Evolutionary conservation across 2,888 invertebrate species (phyloP).

Genomic region (Sclerodermus sp.): DNA sequence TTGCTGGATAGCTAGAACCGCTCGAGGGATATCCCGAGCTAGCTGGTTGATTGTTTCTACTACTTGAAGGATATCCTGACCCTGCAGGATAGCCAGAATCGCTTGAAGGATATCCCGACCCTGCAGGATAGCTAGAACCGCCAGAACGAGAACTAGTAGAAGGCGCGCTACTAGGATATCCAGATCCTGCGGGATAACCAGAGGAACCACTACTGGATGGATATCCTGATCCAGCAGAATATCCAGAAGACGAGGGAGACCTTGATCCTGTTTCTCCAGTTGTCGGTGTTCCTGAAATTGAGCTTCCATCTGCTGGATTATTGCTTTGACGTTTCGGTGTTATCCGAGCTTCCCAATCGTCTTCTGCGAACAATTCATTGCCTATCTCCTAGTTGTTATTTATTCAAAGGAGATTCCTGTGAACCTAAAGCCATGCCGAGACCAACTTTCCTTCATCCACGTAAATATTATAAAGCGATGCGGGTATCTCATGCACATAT

Average conservation of each 20-base stretch:
- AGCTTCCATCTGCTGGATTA: slow-evolving; percentile 3
- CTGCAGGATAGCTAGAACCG: slow-evolving; percentile 9
- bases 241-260: slow-evolving; percentile 12
- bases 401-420: slow-evolving; percentile 1
- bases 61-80: slow-evolving; percentile 14
- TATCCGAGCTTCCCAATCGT: slow-evolving; percentile 33
- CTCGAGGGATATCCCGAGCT: slow-evolving; percentile 14
- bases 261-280: slow-evolving; percentile 3
- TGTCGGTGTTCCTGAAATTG: slow-evolving; percentile 3
- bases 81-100: slow-evolving; percentile 9
- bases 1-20: slow-evolving; percentile 20
- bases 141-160: slow-evolving; percentile 13
- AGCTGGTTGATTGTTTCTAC: too few species aligned
- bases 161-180: slow-evolving; percentile 12
- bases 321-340: slow-evolving; percentile 31
- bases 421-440: slow-evolving; percentile 27
- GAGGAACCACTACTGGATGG: slow-evolving; percentile 13
- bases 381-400: slow-evolving; percentile 32
- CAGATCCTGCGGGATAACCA: slow-evolving; percentile 16
- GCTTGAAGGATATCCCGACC: not conserved
- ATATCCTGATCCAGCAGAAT: slow-evolving; percentile 16
- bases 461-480: too few species aligned
- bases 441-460: slow-evolving; percentile 10
- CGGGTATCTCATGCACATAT: too few species aligned
- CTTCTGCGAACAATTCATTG: slow-evolving; percentile 50